phyloP scores from a whole-genome alignment of 2,888 invertebrate genomes.

The Xanthia icteritia region DNA sequence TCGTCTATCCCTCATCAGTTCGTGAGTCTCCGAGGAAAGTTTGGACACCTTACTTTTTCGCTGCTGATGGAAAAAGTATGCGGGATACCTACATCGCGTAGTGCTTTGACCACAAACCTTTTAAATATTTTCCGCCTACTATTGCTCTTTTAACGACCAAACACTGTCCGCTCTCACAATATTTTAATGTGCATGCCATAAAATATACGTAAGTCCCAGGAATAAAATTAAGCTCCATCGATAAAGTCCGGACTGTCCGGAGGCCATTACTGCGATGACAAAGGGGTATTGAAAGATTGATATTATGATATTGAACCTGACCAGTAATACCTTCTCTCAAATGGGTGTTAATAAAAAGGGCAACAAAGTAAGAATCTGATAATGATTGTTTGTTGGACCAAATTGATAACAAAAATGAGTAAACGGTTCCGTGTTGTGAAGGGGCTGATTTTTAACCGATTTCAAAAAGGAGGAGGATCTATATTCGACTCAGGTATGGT shows the following conservation, averaged over 20 bases:
- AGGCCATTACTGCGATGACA: conserved; percentile 59
- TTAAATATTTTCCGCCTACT: not conserved
- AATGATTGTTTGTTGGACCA: conserved; percentile 1
- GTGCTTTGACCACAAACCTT: too few relatives aligned
- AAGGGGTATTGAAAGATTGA: conserved; percentile 54
- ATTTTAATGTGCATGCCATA: conserved; percentile 54
- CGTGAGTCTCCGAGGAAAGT: too few relatives aligned
- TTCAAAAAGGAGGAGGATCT: too few relatives aligned
- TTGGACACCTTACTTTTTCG: too few relatives aligned
- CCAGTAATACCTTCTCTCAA: conserved; percentile 20
- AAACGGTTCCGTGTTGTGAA: too few relatives aligned
- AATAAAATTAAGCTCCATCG: conserved; percentile 56
- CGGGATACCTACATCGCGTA: too few relatives aligned
- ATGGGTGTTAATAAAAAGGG: conserved; percentile 32
- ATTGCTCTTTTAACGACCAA: conserved; percentile 19
- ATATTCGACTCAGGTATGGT: too few relatives aligned
- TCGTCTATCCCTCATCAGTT: too few relatives aligned
- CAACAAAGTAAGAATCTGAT: not conserved
- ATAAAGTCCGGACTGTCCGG: conserved; percentile 47
- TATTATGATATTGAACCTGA: conserved; percentile 55
- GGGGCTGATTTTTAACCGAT: too few relatives aligned
- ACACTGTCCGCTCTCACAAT: conserved; percentile 30
- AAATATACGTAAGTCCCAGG: conserved; percentile 47
- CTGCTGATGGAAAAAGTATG: too few relatives aligned
- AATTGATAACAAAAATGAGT: too few relatives aligned